phyloP scores from a whole-genome alignment of 2,113 vertebrate genomes.

The Tiliqua scincoides region DNA sequence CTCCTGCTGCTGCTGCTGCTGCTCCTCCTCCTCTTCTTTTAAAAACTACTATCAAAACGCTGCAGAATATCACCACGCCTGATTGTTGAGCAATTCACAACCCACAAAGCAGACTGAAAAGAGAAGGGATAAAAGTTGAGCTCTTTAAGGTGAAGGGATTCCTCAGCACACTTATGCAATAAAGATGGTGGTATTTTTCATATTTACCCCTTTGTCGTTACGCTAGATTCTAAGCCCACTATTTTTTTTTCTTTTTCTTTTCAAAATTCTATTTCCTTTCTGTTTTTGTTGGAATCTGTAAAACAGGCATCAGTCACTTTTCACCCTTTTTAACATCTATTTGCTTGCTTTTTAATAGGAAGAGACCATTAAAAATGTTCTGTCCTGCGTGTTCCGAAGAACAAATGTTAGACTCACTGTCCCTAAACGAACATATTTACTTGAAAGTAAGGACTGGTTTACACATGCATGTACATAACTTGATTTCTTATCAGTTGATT shows the following conservation, averaged over 20 bases:
- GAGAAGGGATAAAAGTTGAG: conserved; percentile 65
- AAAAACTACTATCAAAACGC: conserved; percentile 54
- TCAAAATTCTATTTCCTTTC: conserved; percentile 34
- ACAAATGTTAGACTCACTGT: too few relatives aligned
- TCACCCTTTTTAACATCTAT: conserved; percentile 62
- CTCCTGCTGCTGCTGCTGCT: conserved; percentile 43
- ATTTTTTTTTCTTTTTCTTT: conserved; percentile 69
- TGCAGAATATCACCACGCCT: conserved; percentile 57
- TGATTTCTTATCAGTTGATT: neutral
- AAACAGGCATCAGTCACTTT: conserved; percentile 68
- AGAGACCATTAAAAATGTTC: conserved; percentile 59
- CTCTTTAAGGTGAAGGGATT: conserved; percentile 58
- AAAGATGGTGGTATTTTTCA: conserved; percentile 67
- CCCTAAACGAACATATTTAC: neutral
- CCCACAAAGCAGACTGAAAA: conserved; percentile 57
- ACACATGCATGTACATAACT: neutral
- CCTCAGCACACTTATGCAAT: conserved; percentile 70
- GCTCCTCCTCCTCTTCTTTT: conserved; percentile 48
- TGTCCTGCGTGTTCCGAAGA: conserved; percentile 57
- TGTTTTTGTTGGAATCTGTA: conserved; percentile 62
- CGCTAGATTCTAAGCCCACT: conserved; percentile 65
- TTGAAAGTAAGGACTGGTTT: neutral
- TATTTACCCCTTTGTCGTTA: conserved; percentile 63
- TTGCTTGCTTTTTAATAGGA: conserved; percentile 70
- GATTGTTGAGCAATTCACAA: conserved; percentile 59